These are phyloP conservation scores for Grammatotria lemairii DNA, from an alignment of 2,113 vertebrate species.

Conservation along the genomic window DNA sequence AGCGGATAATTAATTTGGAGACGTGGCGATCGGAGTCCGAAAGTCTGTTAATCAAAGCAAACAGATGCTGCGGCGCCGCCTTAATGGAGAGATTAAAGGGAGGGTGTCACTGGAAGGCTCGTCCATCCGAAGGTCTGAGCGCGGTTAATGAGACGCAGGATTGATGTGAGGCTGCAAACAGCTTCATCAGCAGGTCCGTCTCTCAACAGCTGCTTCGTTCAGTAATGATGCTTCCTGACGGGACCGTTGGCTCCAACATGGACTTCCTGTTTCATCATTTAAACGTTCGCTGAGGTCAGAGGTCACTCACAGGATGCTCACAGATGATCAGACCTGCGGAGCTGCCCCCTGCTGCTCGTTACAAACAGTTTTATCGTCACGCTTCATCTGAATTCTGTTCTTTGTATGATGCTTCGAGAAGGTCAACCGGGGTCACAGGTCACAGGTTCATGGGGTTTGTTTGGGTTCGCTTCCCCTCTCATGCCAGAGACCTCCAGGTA, in stretches of 20 bases:
- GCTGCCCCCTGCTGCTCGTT: not conserved
- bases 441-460: not conserved
- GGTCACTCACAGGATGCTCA: not conserved
- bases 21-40: not conserved
- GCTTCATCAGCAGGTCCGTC: not conserved
- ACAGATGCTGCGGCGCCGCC: conserved; percentile 25
- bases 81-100: conserved; percentile 15
- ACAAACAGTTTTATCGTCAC: not conserved
- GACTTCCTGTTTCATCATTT: not conserved
- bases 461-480: not conserved
- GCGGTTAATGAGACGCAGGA: not conserved
- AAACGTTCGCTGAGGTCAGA: not conserved
- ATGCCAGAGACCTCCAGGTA: not conserved
- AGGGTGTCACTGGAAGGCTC: not conserved
- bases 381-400: not conserved
- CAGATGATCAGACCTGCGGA: not conserved
- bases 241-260: not conserved
- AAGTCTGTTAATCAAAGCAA: conserved; percentile 47
- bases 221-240: not conserved
- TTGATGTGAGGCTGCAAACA: not conserved
- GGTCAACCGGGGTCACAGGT: not conserved
- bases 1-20: conserved; percentile 27
- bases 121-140: not conserved
- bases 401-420: not conserved
- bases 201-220: not conserved